Percentiles rank a stretch among this genome's conserved stretches.
phyloP scores from a whole-genome alignment of 2,888 invertebrate genomes.

The Spisula subtruncata region DNA sequence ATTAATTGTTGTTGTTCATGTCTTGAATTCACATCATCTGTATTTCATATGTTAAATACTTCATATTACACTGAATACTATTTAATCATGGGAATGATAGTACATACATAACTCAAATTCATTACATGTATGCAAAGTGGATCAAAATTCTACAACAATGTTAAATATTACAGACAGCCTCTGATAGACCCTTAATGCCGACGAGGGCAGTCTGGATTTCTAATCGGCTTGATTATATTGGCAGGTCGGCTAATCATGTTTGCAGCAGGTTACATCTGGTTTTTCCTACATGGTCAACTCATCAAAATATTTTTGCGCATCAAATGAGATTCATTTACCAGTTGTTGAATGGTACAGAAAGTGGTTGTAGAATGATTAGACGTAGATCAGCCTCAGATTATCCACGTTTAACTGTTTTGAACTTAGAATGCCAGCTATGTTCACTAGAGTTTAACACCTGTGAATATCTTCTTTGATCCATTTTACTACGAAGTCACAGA shows the following conservation, averaged over 20 bases:
- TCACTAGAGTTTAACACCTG: constrained; percentile 49
- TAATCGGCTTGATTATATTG: constrained; percentile 38
- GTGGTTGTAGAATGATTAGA: constrained; percentile 37
- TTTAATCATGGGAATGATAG: constrained; percentile 6
- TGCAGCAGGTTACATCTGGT: constrained; percentile 13
- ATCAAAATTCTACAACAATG: constrained; percentile 50
- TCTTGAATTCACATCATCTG: no score
- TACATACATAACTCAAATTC: constrained; percentile 4
- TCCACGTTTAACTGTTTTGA: constrained; percentile 36
- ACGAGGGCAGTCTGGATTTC: constrained; percentile 47
- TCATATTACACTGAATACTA: neutral
- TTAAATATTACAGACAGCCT: constrained; percentile 32
- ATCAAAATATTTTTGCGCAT: constrained; percentile 42
- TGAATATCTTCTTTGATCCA: constrained; percentile 41
- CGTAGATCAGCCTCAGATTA: constrained; percentile 23
- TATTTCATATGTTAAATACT: neutral
- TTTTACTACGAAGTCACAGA: constrained; percentile 36
- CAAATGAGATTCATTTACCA: constrained; percentile 42
- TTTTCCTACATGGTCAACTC: constrained; percentile 44
- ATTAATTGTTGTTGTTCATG: no score
- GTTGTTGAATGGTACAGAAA: constrained; percentile 20
- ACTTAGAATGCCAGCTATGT: constrained; percentile 49
- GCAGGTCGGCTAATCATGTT: constrained; percentile 32
- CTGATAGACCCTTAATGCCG: constrained; percentile 29
- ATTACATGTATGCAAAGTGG: constrained; percentile 31